Base-by-base conservation (phyloP, 1,140 invertebrate species). In the Gerris buenoi region DNA sequence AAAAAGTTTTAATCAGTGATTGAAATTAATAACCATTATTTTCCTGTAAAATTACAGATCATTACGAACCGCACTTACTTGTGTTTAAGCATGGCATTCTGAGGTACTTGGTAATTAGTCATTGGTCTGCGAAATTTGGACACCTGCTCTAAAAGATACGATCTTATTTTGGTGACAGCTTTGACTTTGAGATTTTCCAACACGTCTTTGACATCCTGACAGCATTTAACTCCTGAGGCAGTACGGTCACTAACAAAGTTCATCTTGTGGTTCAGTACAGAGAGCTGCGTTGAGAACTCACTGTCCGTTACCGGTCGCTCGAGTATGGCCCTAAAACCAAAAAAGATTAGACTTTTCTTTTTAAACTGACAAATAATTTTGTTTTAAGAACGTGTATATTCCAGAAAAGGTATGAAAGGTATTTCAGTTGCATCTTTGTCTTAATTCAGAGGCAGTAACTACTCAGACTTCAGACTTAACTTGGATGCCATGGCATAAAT, bases 81-180 rank as follows among this genome's bases (percentile, higher is more conserved):
- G 77, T 94, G 91, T 77, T 98, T 99, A 0, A 99, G 78, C 84
- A 99, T 89, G 57, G 93, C 91, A 81, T 98, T 98, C 77, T 99
- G 97, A 29, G 95, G 91, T 65, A 99, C 89, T 81, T 98, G 95
- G 81, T 98, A 99, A 80, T 99, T 99, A 2, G 95, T 90, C 87
- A 98, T 94, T 18, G 97, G 95, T 79, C 97, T 98, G 2, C 93
- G 83, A 77, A 99, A 98, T 76, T 95, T 95, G 72, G 93, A 95
- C 67, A 98, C 95, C 76, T 97, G 96, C 73, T 95, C 90, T 13
- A 99, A 77, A 26, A 98, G 80, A 78, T 95, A 99, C 23, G 90
- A 86, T 71, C 96, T 80, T 68, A 99, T 97, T 81, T 99, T 99
- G 2, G 89, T 82, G 74, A 98, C 90, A 0, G 96, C 91, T 79